A percentile compares a stretch with the other conserved stretches of the same genome.
phyloP scores from a whole-genome alignment of 2,888 invertebrate species.

The Pomacea canaliculata region DNA sequence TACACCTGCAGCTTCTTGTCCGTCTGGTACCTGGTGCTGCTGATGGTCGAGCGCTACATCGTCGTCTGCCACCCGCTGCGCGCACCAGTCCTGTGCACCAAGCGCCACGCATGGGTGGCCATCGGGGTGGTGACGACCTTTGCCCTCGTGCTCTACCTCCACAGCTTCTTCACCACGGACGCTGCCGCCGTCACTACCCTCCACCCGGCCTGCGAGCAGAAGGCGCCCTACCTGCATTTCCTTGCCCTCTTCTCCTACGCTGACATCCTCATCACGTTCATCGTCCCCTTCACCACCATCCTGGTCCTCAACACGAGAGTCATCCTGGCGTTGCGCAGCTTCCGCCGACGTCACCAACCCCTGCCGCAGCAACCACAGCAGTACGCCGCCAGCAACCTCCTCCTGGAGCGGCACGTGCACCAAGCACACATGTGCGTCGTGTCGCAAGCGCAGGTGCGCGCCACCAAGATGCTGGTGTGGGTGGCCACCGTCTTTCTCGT shows the following conservation, averaged over 20 bases:
- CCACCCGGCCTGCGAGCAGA: conserved; percentile 25
- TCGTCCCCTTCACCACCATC: conserved; percentile 50
- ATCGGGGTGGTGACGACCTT: conserved; percentile 37
- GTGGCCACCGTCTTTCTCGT: conserved; percentile 59
- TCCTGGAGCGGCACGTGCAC: conserved; percentile 28
- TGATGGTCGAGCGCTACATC: conserved; percentile 86
- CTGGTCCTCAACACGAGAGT: conserved; percentile 47
- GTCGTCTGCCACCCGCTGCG: conserved; percentile 84
- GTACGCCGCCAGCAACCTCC: conserved; percentile 24
- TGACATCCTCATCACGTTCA: conserved; percentile 50
- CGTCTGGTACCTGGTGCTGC: conserved; percentile 88
- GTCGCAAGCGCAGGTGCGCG: conserved; percentile 48
- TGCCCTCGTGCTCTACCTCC: conserved; percentile 49
- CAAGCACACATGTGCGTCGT: conserved; percentile 33
- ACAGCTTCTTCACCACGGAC: conserved; percentile 51
- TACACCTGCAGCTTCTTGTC: conserved; percentile 83
- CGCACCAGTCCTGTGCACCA: conserved; percentile 50
- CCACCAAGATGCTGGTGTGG: conserved; percentile 56
- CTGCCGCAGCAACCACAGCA: conserved; percentile 3
- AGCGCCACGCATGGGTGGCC: conserved; percentile 40
- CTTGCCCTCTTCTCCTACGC: conserved; percentile 48
- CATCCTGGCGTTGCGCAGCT: conserved; percentile 31
- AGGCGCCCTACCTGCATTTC: conserved; percentile 35
- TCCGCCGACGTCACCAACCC: conserved; percentile 22
- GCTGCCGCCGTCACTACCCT: conserved; percentile 29